phyloP scores from a whole-genome alignment of 92 coral and sea anemone species.

The Bergia puertoricense region DNA sequence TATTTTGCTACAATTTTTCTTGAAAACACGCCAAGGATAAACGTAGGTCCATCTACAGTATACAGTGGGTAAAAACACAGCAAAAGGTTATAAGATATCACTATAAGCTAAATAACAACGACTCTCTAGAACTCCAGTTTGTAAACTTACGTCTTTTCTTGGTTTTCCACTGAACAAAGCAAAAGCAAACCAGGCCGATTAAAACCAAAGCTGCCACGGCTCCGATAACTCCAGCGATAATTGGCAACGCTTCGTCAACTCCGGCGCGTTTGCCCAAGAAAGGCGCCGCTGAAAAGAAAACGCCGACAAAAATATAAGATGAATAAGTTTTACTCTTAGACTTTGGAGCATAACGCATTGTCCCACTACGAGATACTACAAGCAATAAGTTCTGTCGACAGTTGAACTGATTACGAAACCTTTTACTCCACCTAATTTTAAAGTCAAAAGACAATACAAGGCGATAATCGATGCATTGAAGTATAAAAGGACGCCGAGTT shows the following conservation, averaged over 20 bases:
- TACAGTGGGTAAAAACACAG: not conserved
- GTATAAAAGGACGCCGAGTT: constrained; percentile 16
- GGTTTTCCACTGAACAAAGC: constrained; percentile 56
- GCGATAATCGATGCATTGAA: constrained; percentile 22
- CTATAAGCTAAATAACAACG: not conserved
- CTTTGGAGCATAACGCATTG: constrained; percentile 1
- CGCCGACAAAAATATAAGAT: constrained; percentile 25
- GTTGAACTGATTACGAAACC: not conserved
- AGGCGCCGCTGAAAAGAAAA: constrained; percentile 65
- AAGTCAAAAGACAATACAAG: not conserved
- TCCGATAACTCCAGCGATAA: constrained; percentile 82
- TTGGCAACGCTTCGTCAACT: constrained; percentile 58
- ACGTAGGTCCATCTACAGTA: not conserved
- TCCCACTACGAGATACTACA: not conserved
- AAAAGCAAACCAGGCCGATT: constrained; percentile 68
- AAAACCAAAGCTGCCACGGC: constrained; percentile 62
- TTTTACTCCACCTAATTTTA: not conserved
- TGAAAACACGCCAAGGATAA: not conserved
- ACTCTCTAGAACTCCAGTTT: not conserved
- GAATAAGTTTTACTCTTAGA: constrained; percentile 16
- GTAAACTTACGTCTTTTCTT: constrained; percentile 51
- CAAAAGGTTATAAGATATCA: not conserved
- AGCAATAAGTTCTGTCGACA: not conserved
- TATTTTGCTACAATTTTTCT: not conserved
- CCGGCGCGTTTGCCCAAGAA: constrained; percentile 49